Conservation (phyloP, 2,113 vertebrate genomes). For the Tursiops truncatus region DNA sequence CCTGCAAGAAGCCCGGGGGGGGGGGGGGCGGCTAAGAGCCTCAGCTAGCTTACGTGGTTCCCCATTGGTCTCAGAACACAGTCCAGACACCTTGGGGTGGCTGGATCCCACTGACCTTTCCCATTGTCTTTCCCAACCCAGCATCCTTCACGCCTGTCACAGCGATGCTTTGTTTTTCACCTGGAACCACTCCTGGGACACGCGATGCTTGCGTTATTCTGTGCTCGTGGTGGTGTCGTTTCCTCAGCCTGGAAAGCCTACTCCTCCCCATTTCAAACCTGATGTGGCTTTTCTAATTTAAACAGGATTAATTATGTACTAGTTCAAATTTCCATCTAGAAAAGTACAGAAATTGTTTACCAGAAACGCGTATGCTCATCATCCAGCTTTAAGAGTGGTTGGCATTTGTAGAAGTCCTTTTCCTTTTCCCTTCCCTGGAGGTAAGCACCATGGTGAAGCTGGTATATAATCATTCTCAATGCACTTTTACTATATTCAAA, state of each 20-base stretch:
- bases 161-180: accelerated
- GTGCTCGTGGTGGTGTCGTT: neutral
- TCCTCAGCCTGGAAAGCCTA: neutral
- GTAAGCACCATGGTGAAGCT: neutral
- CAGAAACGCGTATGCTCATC: neutral
- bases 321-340: neutral
- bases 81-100: neutral
- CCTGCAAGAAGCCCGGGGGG: neutral
- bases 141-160: neutral
- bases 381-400: neutral
- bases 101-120: neutral
- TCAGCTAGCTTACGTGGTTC: neutral
- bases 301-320: neutral
- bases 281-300: neutral
- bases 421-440: neutral
- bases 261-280: neutral
- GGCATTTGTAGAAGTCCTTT: neutral
- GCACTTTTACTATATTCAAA: neutral
- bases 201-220: neutral
- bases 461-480: neutral
- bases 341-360: neutral
- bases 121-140: neutral
- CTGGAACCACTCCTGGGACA: neutral
- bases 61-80: neutral
- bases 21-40: neutral